phyloP scores from a whole-genome alignment of 2,888 invertebrate genomes.

The Tetropium fuscum region DNA sequence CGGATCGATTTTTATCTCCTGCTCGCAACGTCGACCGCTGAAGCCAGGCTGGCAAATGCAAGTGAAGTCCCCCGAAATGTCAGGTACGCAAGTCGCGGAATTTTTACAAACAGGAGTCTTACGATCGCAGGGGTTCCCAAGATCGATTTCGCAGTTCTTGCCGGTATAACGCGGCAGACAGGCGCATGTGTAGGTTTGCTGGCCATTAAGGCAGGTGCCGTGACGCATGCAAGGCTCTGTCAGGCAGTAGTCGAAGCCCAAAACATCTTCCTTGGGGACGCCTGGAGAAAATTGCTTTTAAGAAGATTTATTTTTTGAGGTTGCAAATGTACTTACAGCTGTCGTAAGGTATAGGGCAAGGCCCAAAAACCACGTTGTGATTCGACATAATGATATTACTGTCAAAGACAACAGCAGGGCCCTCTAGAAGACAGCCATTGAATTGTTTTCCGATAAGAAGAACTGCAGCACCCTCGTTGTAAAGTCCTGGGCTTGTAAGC shows the following conservation, averaged over 20 bases:
- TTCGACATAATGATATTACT: conserved; percentile 70
- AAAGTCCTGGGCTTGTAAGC: conserved; percentile 77
- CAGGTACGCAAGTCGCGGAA: conserved; percentile 79
- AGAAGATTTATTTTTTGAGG: neutral
- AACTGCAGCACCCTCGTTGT: conserved; percentile 79
- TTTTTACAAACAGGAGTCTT: conserved; percentile 77
- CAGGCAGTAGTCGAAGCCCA: conserved; percentile 70
- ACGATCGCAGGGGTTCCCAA: conserved; percentile 77
- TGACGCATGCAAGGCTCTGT: conserved; percentile 87
- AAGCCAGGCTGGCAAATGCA: conserved; percentile 79
- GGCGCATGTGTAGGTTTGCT: conserved; percentile 85
- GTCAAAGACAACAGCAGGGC: conserved; percentile 87
- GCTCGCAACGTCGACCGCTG: conserved; percentile 79
- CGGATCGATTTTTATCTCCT: conserved; percentile 76
- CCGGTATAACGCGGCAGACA: conserved; percentile 88
- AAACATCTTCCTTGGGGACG: conserved; percentile 68
- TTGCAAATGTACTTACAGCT: conserved; percentile 70
- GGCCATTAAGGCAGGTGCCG: conserved; percentile 81
- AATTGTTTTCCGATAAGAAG: conserved; percentile 85
- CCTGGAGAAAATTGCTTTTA: conserved; percentile 59
- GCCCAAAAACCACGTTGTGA: conserved; percentile 79
- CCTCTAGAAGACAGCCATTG: conserved; percentile 87
- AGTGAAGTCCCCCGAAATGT: conserved; percentile 75
- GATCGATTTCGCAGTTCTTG: conserved; percentile 88
- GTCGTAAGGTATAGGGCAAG: conserved; percentile 80